Evolutionary conservation across 2,113 vertebrate genomes (phyloP), one percentile per base, ranked within the genome.

Genomic region (Tylochromis polylepis): DNA sequence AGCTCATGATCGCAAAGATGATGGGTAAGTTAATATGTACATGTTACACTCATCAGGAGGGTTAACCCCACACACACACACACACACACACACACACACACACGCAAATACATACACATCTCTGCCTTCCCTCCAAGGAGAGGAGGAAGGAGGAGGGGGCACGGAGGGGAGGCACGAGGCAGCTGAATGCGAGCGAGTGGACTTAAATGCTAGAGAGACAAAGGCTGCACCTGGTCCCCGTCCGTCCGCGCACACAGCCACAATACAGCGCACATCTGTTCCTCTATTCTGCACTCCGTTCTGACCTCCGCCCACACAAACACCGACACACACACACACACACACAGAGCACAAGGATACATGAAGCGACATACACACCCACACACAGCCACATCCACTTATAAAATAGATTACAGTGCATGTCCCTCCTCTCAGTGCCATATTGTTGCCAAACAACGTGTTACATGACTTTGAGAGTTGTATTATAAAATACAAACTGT

Each of bases 181-280:
- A 88, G 85, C 88, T 94, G 94, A 95, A 94, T 91, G 96, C 95
- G 95, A 93, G 96, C 94, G 84, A 97, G 94, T 96, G 96, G 96
- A 96, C 95, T 93, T 95, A 95, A 94, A 95, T 95, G 94, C 96
- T 49, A 90, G 75, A 85, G 93, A 97, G 97, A 98, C 97, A 98
- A 98, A 98, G 95, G 96, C 97, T 97, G 98, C 98, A 98, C 98
- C 98, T 98, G 98, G 98, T 97, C 97, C 95, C 82, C 94, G 95
- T 97, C 96, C 96, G 94, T 96, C 94, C 95, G 94, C 96, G 94
- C 93, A 95, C 96, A 96, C 96, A 93, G 93, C 94, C 57, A 96
- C 97, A 97, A 97, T 97, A 94, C 95, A 96, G 90, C 96, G 82
- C 97, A 98, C 98, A 98, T 98, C 98, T 98, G 97, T 96, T 97